Evolutionary conservation across 2,113 vertebrate species (phyloP).

Genomic region (Pimephales promelas): DNA sequence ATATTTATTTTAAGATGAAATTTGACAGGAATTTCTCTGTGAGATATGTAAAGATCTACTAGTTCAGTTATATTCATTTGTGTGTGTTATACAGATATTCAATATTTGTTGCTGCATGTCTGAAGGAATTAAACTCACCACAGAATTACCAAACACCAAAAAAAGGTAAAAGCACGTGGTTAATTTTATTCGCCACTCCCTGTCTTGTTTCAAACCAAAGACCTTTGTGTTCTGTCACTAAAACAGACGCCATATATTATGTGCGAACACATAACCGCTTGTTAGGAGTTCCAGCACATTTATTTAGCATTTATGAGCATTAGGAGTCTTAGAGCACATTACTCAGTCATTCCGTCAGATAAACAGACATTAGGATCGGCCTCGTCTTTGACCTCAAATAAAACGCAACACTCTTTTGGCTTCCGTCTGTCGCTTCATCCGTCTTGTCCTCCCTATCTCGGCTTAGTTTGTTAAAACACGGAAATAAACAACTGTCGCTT

Average conservation of each 20-base stretch:
- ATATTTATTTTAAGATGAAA: neutral
- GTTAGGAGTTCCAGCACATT: neutral
- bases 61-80: neutral
- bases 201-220: conserved; percentile 65
- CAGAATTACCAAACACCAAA: conserved; percentile 28
- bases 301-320: conserved; percentile 9
- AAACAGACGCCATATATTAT: conserved; percentile 12
- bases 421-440: neutral
- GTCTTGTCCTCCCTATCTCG: conserved; percentile 5
- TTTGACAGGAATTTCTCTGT: neutral
- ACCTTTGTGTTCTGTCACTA: conserved; percentile 55
- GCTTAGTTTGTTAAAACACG: neutral
- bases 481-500: conserved; percentile 33
- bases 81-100: neutral
- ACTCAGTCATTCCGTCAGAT: neutral
- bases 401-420: neutral
- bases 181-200: neutral
- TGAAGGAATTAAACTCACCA: conserved; percentile 1
- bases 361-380: neutral
- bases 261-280: neutral
- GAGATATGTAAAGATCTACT: neutral
- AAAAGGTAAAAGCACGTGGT: conserved; percentile 26
- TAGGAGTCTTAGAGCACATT: neutral
- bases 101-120: conserved; percentile 18
- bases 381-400: conserved; percentile 17